Percentiles rank a stretch among this genome's conserved stretches.
These are phyloP conservation scores for Chlorodrepanis virens DNA, from an alignment of 2,113 vertebrate species.

Conservation along the genomic window DNA sequence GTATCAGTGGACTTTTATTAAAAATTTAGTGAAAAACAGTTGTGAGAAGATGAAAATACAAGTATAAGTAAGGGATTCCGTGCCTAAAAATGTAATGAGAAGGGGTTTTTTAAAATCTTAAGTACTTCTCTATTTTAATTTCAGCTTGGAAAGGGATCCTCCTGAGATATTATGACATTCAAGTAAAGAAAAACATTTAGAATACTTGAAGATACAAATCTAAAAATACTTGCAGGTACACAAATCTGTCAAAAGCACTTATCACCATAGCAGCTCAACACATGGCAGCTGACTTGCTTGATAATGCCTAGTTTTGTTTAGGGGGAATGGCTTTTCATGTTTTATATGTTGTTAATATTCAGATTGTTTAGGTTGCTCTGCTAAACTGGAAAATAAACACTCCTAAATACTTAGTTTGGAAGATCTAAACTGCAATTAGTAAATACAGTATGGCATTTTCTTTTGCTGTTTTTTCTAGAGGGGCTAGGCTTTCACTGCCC, in stretches of 20 bases:
- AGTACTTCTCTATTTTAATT: not conserved
- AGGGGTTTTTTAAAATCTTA: not conserved
- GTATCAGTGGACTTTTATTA: not conserved
- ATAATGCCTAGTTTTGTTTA: not conserved
- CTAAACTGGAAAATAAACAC: not conserved
- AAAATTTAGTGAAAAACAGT: not conserved
- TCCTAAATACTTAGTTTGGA: not conserved
- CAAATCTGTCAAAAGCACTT: not conserved
- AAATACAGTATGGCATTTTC: not conserved
- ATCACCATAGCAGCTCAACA: not conserved
- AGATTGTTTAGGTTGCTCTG: not conserved
- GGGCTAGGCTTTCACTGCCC: not conserved
- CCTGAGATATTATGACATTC: not conserved
- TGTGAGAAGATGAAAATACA: not conserved
- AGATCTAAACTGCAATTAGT: not conserved
- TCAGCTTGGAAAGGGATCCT: not conserved
- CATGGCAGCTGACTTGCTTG: not conserved
- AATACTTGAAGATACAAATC: not conserved
- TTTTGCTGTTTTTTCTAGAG: not conserved
- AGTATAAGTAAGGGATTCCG: not conserved
- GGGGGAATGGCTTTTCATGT: not conserved
- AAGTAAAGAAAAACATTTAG: not conserved
- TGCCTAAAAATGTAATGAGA: not conserved
- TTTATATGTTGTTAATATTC: not conserved
- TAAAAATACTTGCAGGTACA: not conserved